Conservation (phyloP, 1,140 invertebrate genomes). For the Diprion similis region DNA sequence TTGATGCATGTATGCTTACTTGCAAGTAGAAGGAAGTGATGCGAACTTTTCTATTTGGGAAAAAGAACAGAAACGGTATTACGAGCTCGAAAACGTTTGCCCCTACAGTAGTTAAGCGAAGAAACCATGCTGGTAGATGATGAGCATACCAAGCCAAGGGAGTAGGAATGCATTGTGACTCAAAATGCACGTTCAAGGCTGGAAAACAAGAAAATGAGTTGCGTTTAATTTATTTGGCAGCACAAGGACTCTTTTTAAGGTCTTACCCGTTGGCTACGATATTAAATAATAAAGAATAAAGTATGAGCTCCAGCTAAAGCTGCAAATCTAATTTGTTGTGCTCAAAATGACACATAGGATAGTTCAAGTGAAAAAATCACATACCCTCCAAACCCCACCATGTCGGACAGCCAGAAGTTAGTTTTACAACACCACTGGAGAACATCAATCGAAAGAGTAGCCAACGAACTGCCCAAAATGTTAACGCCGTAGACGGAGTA, state of each 20-base stretch:
- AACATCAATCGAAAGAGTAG: slow-evolving; percentile 82
- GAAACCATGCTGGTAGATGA: slow-evolving; percentile 72
- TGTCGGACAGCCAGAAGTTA: slow-evolving; percentile 76
- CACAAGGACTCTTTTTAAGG: background rate
- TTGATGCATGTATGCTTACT: slow-evolving; percentile 57
- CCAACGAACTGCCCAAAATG: slow-evolving; percentile 80
- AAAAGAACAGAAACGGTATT: slow-evolving; percentile 82
- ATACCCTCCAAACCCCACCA: slow-evolving; percentile 86
- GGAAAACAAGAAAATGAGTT: slow-evolving; percentile 46
- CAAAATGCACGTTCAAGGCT: slow-evolving; percentile 80
- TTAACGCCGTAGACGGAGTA: slow-evolving; percentile 65
- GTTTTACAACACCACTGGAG: slow-evolving; percentile 77
- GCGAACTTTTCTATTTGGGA: slow-evolving; percentile 71
- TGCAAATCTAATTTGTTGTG: slow-evolving; percentile 8
- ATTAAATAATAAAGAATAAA: slow-evolving; percentile 20
- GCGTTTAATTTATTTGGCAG: background rate
- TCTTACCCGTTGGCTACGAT: background rate
- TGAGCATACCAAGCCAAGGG: slow-evolving; percentile 75
- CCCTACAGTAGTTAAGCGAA: slow-evolving; percentile 69
- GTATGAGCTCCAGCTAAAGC: background rate
- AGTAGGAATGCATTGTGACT: slow-evolving; percentile 78
- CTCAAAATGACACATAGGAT: background rate
- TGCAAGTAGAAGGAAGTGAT: slow-evolving; percentile 73
- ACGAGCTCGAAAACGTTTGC: slow-evolving; percentile 74
- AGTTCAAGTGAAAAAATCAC: slow-evolving; percentile 23